Percentiles rank a stretch among this genome's conserved stretches.
These are phyloP conservation scores for Drosophila nr. perissopoda DNA, from an alignment of 2,888 invertebrate genomes.

Conservation along the genomic window DNA sequence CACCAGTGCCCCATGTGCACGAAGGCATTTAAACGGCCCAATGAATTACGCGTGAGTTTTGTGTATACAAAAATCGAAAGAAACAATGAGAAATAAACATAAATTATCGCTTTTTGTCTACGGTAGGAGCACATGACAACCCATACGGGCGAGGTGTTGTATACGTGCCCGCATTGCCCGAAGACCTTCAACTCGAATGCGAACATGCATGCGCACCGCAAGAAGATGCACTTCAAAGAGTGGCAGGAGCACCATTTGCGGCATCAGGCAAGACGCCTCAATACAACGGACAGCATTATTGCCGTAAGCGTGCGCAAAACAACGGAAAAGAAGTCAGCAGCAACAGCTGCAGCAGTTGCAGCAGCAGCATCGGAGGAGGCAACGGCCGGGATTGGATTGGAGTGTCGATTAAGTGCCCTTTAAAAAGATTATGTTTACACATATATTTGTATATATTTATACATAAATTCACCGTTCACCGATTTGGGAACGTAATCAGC, in stretches of 20 bases:
- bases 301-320: constrained; percentile 64
- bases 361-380: neutral
- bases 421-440: constrained; percentile 22
- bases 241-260: constrained; percentile 74
- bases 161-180: constrained; percentile 81
- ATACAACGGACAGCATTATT: constrained; percentile 54
- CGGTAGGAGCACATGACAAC: constrained; percentile 82
- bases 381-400: neutral
- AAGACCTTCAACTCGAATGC: constrained; percentile 82
- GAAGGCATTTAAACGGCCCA: constrained; percentile 82
- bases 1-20: constrained; percentile 83
- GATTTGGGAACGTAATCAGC: constrained; percentile 45
- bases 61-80: neutral
- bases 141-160: constrained; percentile 79
- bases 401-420: constrained; percentile 40
- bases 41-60: constrained; percentile 69
- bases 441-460: constrained; percentile 18
- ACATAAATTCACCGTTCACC: constrained; percentile 4
- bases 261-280: constrained; percentile 40
- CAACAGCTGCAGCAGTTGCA: neutral
- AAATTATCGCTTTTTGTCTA: neutral
- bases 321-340: constrained; percentile 36
- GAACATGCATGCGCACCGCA: constrained; percentile 82
- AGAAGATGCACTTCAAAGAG: constrained; percentile 81
- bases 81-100: neutral